Conservation (phyloP, 2,797 vertebrate genomes). For the Austrolebias charrua region DNA sequence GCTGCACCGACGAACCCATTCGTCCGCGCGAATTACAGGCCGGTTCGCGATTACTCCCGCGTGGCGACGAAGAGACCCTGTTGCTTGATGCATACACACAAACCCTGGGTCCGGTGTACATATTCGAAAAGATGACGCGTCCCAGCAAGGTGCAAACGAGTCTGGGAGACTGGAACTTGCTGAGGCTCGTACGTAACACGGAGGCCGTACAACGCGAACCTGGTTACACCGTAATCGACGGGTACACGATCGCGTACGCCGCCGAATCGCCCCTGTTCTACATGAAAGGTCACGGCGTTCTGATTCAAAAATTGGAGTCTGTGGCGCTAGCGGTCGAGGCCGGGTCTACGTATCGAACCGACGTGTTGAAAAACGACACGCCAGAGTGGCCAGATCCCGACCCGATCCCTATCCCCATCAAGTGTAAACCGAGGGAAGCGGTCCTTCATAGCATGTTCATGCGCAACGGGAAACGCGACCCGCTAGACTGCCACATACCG, state of each 20-base stretch:
- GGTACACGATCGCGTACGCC: conserved; percentile 8
- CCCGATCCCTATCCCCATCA: conserved; percentile 1
- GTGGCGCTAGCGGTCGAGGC: conserved; percentile 15
- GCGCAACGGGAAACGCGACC: conserved; percentile 13
- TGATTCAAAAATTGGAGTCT: conserved; percentile 32
- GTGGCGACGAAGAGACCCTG: conserved; percentile 25
- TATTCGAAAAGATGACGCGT: no score
- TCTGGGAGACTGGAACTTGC: conserved; percentile 18
- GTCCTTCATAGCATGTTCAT: conserved; percentile 26
- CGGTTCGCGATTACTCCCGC: conserved; percentile 4
- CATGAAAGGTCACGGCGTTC: neutral
- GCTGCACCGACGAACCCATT: conserved; percentile 3
- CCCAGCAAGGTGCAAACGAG: conserved; percentile 23
- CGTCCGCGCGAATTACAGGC: neutral
- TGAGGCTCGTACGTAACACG: neutral
- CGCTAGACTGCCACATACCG: neutral
- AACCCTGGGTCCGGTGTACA: conserved; percentile 29
- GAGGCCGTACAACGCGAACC: neutral
- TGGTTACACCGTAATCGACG: conserved; percentile 15
- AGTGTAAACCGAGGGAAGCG: conserved; percentile 5
- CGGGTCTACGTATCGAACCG: conserved; percentile 6
- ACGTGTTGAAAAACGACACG: conserved; percentile 3
- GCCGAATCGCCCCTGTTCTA: conserved; percentile 32
- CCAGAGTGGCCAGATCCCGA: conserved; percentile 16
- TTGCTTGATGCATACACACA: conserved; percentile 13